Conservation (phyloP, 2,888 invertebrate genomes). For the Lasius fuliginosus region DNA sequence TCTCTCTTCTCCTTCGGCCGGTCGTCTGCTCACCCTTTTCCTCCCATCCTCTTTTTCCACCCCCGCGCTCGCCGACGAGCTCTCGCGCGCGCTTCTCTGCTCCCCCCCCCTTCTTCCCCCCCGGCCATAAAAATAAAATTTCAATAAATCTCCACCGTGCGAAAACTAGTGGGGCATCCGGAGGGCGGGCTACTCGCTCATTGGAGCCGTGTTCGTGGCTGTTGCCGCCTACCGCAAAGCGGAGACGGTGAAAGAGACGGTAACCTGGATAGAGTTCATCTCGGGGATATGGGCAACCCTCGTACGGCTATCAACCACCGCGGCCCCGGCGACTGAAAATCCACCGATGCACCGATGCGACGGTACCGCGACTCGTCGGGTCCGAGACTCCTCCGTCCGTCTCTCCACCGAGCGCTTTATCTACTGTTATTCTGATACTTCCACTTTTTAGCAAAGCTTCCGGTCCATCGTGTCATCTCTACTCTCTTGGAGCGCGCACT, state of each 20-base stretch:
- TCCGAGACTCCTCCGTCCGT: not conserved
- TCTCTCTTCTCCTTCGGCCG: constrained; percentile 75
- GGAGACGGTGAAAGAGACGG: constrained; percentile 76
- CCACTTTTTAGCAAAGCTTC: not conserved
- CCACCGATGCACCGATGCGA: constrained; percentile 41
- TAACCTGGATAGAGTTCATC: constrained; percentile 78
- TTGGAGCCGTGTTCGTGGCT: constrained; percentile 79
- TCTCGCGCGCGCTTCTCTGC: constrained; percentile 73
- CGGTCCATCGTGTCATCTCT: not conserved
- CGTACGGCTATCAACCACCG: constrained; percentile 67
- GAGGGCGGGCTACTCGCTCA: constrained; percentile 82
- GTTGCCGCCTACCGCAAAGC: constrained; percentile 84
- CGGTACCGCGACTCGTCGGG: not conserved
- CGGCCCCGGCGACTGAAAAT: constrained; percentile 55
- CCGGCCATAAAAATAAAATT: constrained; percentile 86
- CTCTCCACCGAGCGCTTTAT: not conserved
- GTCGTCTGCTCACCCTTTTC: constrained; percentile 55
- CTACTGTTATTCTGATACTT: constrained; percentile 25
- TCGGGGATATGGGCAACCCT: constrained; percentile 77
- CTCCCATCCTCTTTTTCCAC: constrained; percentile 11
- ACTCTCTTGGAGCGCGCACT: not conserved
- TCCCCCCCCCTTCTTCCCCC: constrained; percentile 40
- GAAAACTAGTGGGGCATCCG: constrained; percentile 79
- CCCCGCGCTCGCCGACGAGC: constrained; percentile 33
- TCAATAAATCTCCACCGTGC: constrained; percentile 85